A percentile compares a stretch with the other conserved stretches of the same genome.
These are phyloP conservation scores for Cyclura pinguis DNA, from an alignment of 2,797 vertebrate species.

Conservation along the genomic window DNA sequence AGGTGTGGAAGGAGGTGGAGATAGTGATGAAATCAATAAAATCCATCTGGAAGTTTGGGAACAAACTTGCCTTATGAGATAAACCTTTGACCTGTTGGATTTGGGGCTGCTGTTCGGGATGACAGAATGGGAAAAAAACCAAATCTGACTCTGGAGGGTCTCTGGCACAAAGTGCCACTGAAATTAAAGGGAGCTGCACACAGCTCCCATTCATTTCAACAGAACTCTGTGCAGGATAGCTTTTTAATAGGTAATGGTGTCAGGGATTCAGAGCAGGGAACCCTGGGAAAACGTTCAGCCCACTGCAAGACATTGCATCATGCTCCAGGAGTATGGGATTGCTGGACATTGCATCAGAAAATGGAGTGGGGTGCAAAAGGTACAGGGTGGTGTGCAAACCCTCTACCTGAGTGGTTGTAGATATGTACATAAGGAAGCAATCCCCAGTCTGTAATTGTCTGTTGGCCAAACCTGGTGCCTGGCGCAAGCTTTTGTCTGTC, in stretches of 20 bases:
- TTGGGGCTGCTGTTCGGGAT: not conserved
- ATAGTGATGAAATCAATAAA: not conserved
- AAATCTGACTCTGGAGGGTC: not conserved
- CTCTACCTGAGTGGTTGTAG: no score
- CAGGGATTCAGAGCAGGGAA: no score
- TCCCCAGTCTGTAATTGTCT: no score
- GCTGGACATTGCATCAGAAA: no score
- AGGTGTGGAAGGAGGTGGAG: not conserved
- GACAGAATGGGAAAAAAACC: not conserved
- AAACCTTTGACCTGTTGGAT: not conserved
- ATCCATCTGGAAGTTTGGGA: not conserved
- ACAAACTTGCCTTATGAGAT: not conserved
- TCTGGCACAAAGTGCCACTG: not conserved
- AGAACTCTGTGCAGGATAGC: not conserved
- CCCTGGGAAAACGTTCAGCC: no score
- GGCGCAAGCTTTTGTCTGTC: no score
- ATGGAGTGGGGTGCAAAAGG: no score
- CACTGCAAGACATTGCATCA: no score
- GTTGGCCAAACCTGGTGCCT: no score
- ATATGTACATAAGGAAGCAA: no score
- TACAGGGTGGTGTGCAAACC: no score
- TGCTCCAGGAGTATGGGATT: no score
- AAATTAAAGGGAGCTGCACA: not conserved
- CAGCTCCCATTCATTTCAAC: not conserved
- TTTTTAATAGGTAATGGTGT: not conserved